Base-by-base conservation (phyloP, 2,888 invertebrate genomes). In the Merodon equestris region DNA sequence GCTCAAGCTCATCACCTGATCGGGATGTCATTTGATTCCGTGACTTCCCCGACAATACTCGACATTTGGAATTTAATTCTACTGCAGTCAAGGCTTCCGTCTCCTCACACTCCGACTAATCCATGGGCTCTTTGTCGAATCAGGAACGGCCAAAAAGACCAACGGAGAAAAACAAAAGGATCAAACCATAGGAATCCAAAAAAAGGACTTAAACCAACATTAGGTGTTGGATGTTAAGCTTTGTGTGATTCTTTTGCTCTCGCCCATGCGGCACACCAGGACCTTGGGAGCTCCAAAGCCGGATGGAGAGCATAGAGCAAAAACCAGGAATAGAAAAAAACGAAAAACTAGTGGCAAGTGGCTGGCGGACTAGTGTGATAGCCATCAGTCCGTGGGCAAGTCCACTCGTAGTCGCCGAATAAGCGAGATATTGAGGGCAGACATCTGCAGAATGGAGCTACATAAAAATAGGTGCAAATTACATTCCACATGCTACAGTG, bases 401-500 rank as follows among this genome's bases (percentile, higher is more conserved):
- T 63, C 58, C 51, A 68, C 72, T 71, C 27, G 44, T 53, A 64
- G 54, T 38, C 66, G 56, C 50, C 45, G 48, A 61, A 60, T 48
- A 7, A 27, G 27, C 27, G 27, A 27, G 51, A 66, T 71, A 77
- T 77, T 72, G 76, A 72, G 76, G 76, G 51, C 76, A 79, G 77
- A 73, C 73, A 72, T 73, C 77, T 73, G 73, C 77, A 79, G 68
- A 73, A 73, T 73, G 61, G 7, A 27, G 27, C 27, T 27, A 27
- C 27, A n/a, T n/a, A 7, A 73, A 68, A 77, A 79, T 73, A 79
- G 77, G 73, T 79, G 77, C 77, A 79, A 79, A 79, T 79, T 79
- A 79, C 77, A 79, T 79, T 79, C 77, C 68, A 68, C 77, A 79
- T 79, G 77, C 77, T 79, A 68, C 7, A 7, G 27, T 27, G 3